Percentiles rank a stretch among this genome's conserved stretches.
Evolutionary conservation across 2,888 invertebrate genomes (phyloP).

Genomic region (Sphinx pinastri): DNA sequence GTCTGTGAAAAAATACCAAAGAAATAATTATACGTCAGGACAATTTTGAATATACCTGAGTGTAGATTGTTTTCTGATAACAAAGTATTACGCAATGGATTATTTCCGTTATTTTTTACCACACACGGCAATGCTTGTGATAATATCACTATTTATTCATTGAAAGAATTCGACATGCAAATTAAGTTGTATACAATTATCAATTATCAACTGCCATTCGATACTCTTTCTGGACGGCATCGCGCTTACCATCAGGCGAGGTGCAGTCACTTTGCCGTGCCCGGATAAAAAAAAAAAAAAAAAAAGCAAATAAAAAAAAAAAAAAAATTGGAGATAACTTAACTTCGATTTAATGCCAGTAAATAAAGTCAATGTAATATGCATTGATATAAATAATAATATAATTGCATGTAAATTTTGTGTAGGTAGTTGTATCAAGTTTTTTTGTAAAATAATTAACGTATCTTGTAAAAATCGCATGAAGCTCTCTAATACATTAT

Average conservation of each 20-base stretch:
- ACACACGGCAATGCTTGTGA: neutral
- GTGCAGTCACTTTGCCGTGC: too few relatives aligned
- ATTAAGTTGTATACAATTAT: slow-evolving; percentile 40
- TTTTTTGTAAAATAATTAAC: too few relatives aligned
- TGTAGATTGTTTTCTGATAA: neutral
- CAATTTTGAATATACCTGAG: slow-evolving; percentile 5
- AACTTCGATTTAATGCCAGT: slow-evolving; percentile 16
- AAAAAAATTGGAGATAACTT: slow-evolving; percentile 40
- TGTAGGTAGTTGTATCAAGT: neutral
- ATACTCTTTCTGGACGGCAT: too few relatives aligned
- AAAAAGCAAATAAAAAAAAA: too few relatives aligned
- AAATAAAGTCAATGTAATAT: too few relatives aligned
- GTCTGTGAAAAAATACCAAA: neutral
- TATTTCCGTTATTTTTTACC: slow-evolving; percentile 5
- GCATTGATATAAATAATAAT: too few relatives aligned
- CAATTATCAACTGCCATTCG: too few relatives aligned
- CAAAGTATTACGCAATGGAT: neutral
- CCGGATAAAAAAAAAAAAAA: too few relatives aligned
- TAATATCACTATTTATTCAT: slow-evolving; percentile 8
- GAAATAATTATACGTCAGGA: neutral
- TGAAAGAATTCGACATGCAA: slow-evolving; percentile 38
- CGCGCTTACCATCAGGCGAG: too few relatives aligned
- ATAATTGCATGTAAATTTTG: neutral
- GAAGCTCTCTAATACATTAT: too few relatives aligned
- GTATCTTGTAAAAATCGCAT: too few relatives aligned